Percentiles rank a stretch among this genome's conserved stretches.
Evolutionary conservation across 2,797 vertebrate genomes (phyloP).

Genomic region (Phrynocephalus vlangalii): DNA sequence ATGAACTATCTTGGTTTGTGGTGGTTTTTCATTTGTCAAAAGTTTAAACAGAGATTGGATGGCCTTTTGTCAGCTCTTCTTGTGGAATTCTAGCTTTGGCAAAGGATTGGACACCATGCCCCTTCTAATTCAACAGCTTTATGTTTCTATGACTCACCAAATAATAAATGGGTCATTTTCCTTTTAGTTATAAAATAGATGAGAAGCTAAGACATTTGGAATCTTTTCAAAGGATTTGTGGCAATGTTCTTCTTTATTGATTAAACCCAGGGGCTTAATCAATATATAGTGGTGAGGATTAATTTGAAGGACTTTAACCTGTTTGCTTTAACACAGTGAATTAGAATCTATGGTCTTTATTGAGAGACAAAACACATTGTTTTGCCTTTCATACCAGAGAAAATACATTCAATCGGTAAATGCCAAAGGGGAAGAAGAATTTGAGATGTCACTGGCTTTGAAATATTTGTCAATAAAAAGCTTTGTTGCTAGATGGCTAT

Average conservation of each 20-base stretch:
- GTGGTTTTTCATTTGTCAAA: too few relatives aligned
- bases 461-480: slow-evolving; percentile 21
- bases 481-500: background rate
- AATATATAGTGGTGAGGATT: slow-evolving; percentile 12
- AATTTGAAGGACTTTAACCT: slow-evolving; percentile 40
- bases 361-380: slow-evolving; percentile 4
- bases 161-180: slow-evolving; percentile 10
- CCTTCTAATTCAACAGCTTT: too few relatives aligned
- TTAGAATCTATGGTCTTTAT: slow-evolving; percentile 11
- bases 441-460: slow-evolving; percentile 11
- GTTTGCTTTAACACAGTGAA: background rate
- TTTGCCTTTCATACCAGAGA: slow-evolving; percentile 12
- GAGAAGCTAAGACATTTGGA: slow-evolving; percentile 32
- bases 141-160: background rate
- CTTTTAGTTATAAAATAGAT: slow-evolving; percentile 41
- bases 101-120: too few relatives aligned
- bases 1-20: too few relatives aligned
- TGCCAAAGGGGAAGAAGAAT: background rate
- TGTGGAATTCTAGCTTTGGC: too few relatives aligned
- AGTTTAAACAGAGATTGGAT: too few relatives aligned
- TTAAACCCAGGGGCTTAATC: slow-evolving; percentile 47
- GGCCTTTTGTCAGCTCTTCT: too few relatives aligned
- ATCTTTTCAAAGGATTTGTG: slow-evolving; percentile 36
- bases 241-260: slow-evolving; percentile 37
- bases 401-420: slow-evolving; percentile 13